Evolutionary conservation across 2,888 invertebrate genomes (phyloP), one percentile per base, ranked within the genome.

Genomic region (Agrochola litura): DNA sequence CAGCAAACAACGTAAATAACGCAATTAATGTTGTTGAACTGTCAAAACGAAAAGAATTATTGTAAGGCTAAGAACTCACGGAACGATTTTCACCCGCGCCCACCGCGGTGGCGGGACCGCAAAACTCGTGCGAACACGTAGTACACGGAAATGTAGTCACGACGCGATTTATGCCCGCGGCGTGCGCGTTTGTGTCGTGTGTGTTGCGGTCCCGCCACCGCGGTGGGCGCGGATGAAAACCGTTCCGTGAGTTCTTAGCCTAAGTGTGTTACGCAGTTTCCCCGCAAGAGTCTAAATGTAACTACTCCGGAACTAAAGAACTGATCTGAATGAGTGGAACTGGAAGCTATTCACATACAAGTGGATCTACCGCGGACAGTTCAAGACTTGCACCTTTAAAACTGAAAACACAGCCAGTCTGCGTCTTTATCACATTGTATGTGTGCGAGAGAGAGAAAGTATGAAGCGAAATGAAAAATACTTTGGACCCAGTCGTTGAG

Each of bases 391-490:
- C 19, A 37, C 10, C 16, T 30, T 41, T 41, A 22, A 60, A 65
- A 52, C 43, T 56, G 56, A 60, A 84, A 71, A 52, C 30, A 43
- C 16, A 37, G 43, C 19, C 37, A 54, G 58, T 10, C 16, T 6
- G 0, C 63, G 6, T 84, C 72, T 46, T 30, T 25, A 71, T 80
- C 25, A 56, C 14, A 49, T 37, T 73, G 25, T 37, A 56, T 6
- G 56, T 12, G 70, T 49, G 65, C 25, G 37, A 70, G 30, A 5
- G 41, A 8, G 52, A 66, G 25, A 66, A 41, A 81, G 61, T 22
- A 66, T 19, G 30, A 70, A 58, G 56, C 69, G 58, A 68, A 85
- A 70, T 82, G 86, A 82, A 82, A 82, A 82, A 82, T 82, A 82
- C 86, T 81, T 85, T 54, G 41, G 61, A 46, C 25, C 41, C 54